phyloP scores from a whole-genome alignment of 2,797 vertebrate genomes.

The Bradypodion ventrale region DNA sequence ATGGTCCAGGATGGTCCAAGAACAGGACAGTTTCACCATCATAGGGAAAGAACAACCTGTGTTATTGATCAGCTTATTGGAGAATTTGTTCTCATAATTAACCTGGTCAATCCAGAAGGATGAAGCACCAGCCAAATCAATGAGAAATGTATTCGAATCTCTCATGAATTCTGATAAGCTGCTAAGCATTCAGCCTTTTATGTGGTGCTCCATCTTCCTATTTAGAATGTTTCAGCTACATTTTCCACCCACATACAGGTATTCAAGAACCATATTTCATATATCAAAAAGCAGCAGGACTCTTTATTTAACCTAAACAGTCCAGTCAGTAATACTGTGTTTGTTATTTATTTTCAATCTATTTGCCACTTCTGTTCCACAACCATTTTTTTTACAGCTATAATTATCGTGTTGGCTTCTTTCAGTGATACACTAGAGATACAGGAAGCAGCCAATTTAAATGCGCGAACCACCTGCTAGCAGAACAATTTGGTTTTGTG shows the following conservation, averaged over 20 bases:
- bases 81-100: too few species aligned
- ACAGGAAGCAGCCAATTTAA: constrained; percentile 50
- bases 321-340: constrained; percentile 12
- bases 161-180: neutral
- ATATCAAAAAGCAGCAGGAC: constrained; percentile 30
- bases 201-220: neutral
- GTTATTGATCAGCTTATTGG: too few species aligned
- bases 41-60: too few species aligned
- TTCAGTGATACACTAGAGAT: constrained; percentile 44
- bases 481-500: constrained; percentile 52
- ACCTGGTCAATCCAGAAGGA: too few species aligned
- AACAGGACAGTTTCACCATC: too few species aligned
- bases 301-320: constrained; percentile 5
- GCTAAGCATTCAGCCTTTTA: neutral
- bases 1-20: too few species aligned
- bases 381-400: constrained; percentile 32
- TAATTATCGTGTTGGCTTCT: constrained; percentile 37
- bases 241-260: neutral
- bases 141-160: neutral
- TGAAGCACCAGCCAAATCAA: too few species aligned
- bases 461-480: constrained; percentile 44
- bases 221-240: neutral
- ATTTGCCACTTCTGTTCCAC: constrained; percentile 35
- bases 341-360: constrained; percentile 21
- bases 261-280: neutral